phyloP scores from a whole-genome alignment of 2,113 vertebrate genomes.

The Nestor notabilis region DNA sequence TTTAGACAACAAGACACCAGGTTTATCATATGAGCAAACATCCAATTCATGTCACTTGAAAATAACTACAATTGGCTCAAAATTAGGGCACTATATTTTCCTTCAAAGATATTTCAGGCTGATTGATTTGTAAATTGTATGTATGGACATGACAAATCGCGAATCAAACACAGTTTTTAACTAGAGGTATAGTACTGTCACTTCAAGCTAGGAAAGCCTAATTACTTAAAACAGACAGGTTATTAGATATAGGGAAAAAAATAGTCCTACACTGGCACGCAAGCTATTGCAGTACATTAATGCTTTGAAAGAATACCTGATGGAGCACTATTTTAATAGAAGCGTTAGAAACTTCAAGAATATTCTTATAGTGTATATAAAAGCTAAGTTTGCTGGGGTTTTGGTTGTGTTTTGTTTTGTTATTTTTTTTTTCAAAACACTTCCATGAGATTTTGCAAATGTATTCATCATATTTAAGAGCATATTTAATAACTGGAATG shows the following conservation, averaged over 20 bases:
- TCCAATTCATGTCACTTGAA: neutral
- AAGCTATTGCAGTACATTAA: neutral
- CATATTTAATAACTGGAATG: neutral
- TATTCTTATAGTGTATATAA: neutral
- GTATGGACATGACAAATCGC: neutral
- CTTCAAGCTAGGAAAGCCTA: neutral
- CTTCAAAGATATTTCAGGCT: neutral
- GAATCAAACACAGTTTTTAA: neutral
- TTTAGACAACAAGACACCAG: conserved; percentile 56
- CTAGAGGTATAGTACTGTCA: neutral
- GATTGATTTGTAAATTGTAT: conserved; percentile 2
- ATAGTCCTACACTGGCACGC: neutral
- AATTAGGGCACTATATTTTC: neutral
- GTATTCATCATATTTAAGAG: neutral
- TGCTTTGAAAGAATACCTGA: conserved; percentile 8
- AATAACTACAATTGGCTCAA: conserved; percentile 13
- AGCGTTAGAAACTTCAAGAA: neutral
- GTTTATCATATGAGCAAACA: conserved; percentile 26
- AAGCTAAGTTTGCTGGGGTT: neutral
- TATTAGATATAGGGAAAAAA: neutral
- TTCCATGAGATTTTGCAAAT: neutral
- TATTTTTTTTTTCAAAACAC: neutral
- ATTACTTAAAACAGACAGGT: conserved; percentile 21
- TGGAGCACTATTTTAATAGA: neutral
- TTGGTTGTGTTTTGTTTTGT: neutral